phyloP scores from a whole-genome alignment of 2,797 vertebrate species.

The Mus spretus region DNA sequence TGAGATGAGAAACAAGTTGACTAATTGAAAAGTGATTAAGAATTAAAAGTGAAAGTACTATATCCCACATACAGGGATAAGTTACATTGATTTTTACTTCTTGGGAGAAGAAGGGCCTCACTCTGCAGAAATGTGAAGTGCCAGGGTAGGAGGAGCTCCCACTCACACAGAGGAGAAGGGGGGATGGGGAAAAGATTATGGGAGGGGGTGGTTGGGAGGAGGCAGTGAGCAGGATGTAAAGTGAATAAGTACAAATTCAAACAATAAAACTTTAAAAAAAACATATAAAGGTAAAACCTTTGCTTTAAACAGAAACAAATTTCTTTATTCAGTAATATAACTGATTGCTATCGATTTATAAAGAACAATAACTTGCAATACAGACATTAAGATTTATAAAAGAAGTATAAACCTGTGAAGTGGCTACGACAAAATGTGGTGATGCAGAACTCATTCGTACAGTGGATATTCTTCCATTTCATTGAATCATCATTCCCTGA shows the following conservation, averaged over 20 bases:
- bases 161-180: not conserved
- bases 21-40: slow-evolving; percentile 19
- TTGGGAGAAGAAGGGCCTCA: not conserved
- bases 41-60: not conserved
- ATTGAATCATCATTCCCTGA: not conserved
- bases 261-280: not conserved
- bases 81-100: not conserved
- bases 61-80: not conserved
- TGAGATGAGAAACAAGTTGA: not conserved
- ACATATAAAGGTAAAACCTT: not conserved
- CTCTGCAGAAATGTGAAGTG: not conserved
- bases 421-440: not conserved
- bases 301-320: slow-evolving; percentile 6
- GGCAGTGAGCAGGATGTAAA: not conserved
- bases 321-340: not conserved
- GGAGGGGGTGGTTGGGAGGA: not conserved
- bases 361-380: not conserved
- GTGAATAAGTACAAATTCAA: not conserved
- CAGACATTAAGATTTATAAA: slow-evolving; percentile 8
- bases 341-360: not conserved
- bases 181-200: not conserved
- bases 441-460: not conserved
- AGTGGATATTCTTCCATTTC: not conserved
- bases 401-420: slow-evolving; percentile 25
- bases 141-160: not conserved